Percentiles rank a stretch among this genome's conserved stretches.
Evolutionary conservation across 2,797 vertebrate species (phyloP).

Genomic region (Pseudochirops cupreus): DNA sequence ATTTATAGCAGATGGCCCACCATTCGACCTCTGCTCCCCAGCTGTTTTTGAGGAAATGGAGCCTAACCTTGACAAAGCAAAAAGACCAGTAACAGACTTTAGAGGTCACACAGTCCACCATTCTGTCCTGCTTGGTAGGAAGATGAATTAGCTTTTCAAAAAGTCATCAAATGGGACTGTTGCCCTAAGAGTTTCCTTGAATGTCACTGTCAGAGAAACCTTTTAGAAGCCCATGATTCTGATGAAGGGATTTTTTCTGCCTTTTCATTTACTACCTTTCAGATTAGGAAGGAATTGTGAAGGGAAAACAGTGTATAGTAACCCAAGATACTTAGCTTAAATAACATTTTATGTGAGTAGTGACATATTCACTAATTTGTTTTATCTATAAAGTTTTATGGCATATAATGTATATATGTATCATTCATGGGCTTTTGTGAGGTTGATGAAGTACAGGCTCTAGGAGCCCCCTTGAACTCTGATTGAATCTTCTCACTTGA

Average conservation of each 20-base stretch:
- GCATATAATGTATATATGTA: neutral
- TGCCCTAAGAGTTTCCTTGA: neutral
- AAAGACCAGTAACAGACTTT: neutral
- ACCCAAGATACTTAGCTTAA: neutral
- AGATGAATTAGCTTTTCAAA: neutral
- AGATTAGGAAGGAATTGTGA: neutral
- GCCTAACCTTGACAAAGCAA: neutral
- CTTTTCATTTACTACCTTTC: neutral
- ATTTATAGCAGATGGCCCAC: neutral
- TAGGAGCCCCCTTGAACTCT: too few species aligned
- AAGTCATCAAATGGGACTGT: neutral
- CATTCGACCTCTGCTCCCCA: neutral
- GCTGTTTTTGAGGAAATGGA: neutral
- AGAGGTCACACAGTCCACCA: neutral
- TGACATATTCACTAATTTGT: neutral
- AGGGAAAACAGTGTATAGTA: neutral
- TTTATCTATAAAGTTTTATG: neutral
- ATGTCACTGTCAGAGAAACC: neutral
- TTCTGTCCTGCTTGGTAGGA: neutral
- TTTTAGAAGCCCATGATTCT: neutral
- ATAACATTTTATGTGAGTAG: neutral
- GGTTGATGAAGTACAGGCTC: neutral
- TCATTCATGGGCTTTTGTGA: neutral
- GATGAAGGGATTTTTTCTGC: neutral
- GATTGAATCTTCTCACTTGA: too few species aligned